Evolutionary conservation across 2,113 vertebrate species (phyloP).

Genomic region (Vidua chalybeata): DNA sequence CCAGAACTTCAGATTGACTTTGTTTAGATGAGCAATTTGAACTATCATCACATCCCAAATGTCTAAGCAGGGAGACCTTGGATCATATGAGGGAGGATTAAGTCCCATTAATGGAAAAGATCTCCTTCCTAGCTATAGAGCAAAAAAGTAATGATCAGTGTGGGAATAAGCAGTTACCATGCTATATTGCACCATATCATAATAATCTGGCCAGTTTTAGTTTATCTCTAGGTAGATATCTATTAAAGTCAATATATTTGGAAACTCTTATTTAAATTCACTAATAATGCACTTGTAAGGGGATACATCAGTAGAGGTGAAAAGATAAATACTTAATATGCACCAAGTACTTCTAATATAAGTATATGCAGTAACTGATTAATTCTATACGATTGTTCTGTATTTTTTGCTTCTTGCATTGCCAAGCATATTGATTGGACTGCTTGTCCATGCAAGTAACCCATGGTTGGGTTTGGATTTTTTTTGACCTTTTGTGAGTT

Average conservation of each 20-base stretch:
- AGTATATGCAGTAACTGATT: not conserved
- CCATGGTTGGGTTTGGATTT: rapidly evolving
- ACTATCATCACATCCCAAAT: not conserved
- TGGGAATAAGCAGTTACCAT: not conserved
- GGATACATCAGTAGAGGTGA: not conserved
- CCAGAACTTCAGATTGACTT: not conserved
- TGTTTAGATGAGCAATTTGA: not conserved
- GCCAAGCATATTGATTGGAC: not conserved
- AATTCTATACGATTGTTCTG: not conserved
- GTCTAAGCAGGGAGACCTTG: not conserved
- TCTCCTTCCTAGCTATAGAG: not conserved
- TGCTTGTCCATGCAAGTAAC: not conserved
- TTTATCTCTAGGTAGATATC: not conserved
- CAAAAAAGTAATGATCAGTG: not conserved
- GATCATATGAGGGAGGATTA: not conserved
- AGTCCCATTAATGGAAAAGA: not conserved
- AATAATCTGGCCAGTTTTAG: not conserved
- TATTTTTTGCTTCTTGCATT: not conserved
- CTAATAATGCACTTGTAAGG: not conserved
- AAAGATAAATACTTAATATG: not conserved
- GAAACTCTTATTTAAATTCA: not conserved
- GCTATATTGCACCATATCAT: not conserved
- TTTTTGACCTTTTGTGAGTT: not conserved
- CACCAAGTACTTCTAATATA: not conserved
- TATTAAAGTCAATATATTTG: not conserved